These are phyloP conservation scores for Meta bourneti DNA, from an alignment of 2,888 invertebrate species.

Conservation along the genomic window DNA sequence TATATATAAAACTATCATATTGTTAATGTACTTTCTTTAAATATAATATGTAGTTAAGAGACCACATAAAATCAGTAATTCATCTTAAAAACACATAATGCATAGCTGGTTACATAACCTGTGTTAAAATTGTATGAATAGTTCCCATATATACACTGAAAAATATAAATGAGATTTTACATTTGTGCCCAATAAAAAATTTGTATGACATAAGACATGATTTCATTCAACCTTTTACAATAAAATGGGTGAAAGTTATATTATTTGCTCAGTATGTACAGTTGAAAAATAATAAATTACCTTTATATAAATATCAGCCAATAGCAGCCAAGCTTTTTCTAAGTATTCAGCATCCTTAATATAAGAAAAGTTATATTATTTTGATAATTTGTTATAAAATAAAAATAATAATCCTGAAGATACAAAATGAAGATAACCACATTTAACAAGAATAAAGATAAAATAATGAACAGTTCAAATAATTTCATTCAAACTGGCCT, in stretches of 20 bases:
- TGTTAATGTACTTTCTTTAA: too few relatives aligned
- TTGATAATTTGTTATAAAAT: neutral
- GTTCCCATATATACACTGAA: too few relatives aligned
- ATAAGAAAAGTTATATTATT: neutral
- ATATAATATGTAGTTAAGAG: too few relatives aligned
- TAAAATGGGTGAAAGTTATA: neutral
- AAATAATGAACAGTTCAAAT: neutral
- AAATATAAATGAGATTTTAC: too few relatives aligned
- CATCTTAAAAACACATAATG: too few relatives aligned
- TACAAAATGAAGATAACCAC: neutral
- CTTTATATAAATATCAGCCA: constrained; percentile 94
- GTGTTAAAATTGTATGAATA: too few relatives aligned
- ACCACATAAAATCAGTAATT: too few relatives aligned
- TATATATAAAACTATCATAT: too few relatives aligned
- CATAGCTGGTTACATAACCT: too few relatives aligned
- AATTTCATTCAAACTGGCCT: constrained; percentile 13
- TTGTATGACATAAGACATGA: neutral
- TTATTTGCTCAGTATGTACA: too few relatives aligned
- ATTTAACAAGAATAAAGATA: neutral
- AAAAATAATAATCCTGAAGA: neutral
- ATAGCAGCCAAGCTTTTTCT: constrained; percentile 95
- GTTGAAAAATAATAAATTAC: constrained; percentile 79
- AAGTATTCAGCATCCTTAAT: constrained; percentile 92
- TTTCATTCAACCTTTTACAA: neutral
- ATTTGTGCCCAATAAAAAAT: neutral